These are phyloP conservation scores for Ceyx melanurus DNA, from an alignment of 2,113 vertebrate genomes.

Conservation along the genomic window DNA sequence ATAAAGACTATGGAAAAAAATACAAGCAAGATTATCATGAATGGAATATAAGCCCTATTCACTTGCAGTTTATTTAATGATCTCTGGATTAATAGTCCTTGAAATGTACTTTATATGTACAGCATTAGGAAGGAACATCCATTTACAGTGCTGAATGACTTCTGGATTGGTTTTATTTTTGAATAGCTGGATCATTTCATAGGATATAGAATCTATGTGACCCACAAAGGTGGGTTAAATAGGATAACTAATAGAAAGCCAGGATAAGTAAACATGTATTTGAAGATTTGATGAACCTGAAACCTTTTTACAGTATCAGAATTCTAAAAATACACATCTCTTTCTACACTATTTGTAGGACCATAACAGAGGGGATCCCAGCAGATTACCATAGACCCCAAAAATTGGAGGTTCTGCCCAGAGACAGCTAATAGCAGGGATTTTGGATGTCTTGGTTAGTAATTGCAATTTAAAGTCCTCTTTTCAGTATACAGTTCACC, in stretches of 20 bases:
- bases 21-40: conserved; percentile 12
- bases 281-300: background rate
- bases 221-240: background rate
- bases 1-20: background rate
- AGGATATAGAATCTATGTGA: background rate
- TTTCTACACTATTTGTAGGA: background rate
- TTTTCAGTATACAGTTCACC: background rate
- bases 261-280: background rate
- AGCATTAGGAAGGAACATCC: background rate
- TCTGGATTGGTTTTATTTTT: background rate
- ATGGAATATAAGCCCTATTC: background rate
- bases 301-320: background rate
- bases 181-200: background rate
- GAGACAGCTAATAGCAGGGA: background rate
- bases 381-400: background rate
- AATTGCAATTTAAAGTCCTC: background rate
- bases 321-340: background rate
- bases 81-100: background rate
- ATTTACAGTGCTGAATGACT: background rate
- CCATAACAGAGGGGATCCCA: background rate
- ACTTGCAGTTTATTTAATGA: background rate
- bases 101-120: background rate
- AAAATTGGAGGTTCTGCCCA: background rate
- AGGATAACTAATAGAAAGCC: background rate
- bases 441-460: background rate